Evolutionary conservation across 2,797 vertebrate species (phyloP), one percentile per base, ranked within the genome.

Genomic region (Anableps anableps): DNA sequence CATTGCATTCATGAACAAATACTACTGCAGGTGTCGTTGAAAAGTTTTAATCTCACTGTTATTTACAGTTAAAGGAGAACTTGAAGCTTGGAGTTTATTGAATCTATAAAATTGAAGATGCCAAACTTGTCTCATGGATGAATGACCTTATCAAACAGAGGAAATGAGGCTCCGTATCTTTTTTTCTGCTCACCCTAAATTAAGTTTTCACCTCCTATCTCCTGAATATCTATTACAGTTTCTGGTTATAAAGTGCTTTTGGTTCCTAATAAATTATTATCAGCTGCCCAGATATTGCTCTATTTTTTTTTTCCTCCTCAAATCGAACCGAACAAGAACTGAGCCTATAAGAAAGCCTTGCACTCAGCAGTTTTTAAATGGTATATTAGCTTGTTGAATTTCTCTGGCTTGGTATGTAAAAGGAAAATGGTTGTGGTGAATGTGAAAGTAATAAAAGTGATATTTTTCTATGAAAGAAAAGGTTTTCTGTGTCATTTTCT

Each of bases 371-470:
- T 90, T 60, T 90, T 88, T 86, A 91, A 92, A 91, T 83, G 88
- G 83, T 94, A 88, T 93, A 94, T 94, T 90, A 97, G 95, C 95
- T 96, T 95, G 97, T 97, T 97, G 95, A 97, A 96, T 95, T 97
- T 97, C 95, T 95, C 96, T 96, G 96, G 96, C 96, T 97, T 97
- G 96, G 95, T 97, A 84, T 90, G 80, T 89, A 91, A 43, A 89
- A 85, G 74, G 85, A 86, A 89, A 96, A 95, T 95, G 97, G 96
- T 95, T 97, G 96, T 97, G 95, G 76, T 96, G 97, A 98, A 98
- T 97, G 97, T 98, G 97, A 97, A 96, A 97, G 97, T 97, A 98
- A 94, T 94, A 94, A 95, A 97, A 94, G 96, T 95, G 88, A 96
- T 99, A 98, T 99, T 99, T 99, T 99, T 98, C 94, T 98, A 91